A percentile compares a stretch with the other conserved stretches of the same genome.
Evolutionary conservation across 2,113 vertebrate species (phyloP).

Genomic region (Misgurnus anguillicaudatus): DNA sequence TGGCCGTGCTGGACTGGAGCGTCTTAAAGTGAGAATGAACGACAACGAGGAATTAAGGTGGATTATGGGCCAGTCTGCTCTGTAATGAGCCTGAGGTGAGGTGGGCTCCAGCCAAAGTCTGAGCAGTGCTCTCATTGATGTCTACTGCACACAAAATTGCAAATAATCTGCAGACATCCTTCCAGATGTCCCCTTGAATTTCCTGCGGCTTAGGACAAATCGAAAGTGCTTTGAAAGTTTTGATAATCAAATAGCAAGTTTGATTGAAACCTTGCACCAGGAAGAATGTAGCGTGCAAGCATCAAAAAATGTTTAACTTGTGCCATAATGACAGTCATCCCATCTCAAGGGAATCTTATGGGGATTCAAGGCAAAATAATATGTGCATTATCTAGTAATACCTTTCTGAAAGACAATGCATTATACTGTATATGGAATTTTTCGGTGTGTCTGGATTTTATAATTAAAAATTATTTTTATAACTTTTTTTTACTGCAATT

Average conservation of each 20-base stretch:
- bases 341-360: slow-evolving; percentile 9
- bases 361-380: neutral
- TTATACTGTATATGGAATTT: too few species aligned
- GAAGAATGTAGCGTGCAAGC: slow-evolving; percentile 65
- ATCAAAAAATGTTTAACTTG: slow-evolving; percentile 39
- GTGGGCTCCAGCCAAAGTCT: slow-evolving; percentile 62
- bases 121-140: slow-evolving; percentile 71
- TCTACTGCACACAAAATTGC: slow-evolving; percentile 78
- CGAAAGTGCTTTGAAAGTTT: slow-evolving; percentile 76
- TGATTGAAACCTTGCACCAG: slow-evolving; percentile 72
- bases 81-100: slow-evolving; percentile 67
- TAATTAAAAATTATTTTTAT: neutral
- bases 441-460: neutral
- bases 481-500: too few species aligned
- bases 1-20: slow-evolving; percentile 59
- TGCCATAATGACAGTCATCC: slow-evolving; percentile 34
- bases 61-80: slow-evolving; percentile 72
- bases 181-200: slow-evolving; percentile 80
- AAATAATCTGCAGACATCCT: slow-evolving; percentile 78
- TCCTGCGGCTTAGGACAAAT: slow-evolving; percentile 78
- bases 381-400: neutral
- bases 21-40: slow-evolving; percentile 60
- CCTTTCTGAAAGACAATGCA: neutral
- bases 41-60: slow-evolving; percentile 67
- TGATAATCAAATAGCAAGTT: slow-evolving; percentile 76